phyloP scores from a whole-genome alignment of 2,888 invertebrate species.

The Watsonalla binaria region DNA sequence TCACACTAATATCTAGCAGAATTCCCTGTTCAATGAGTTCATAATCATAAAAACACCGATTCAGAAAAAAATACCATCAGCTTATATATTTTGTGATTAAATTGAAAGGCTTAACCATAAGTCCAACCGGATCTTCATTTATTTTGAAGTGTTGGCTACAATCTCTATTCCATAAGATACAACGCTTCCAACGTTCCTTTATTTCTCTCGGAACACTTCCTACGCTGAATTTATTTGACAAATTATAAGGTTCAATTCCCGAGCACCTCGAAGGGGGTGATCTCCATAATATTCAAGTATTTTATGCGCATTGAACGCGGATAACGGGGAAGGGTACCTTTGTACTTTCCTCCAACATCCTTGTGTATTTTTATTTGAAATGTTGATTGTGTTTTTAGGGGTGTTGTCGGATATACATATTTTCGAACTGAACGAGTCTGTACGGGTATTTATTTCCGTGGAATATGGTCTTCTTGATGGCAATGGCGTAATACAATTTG shows the following conservation, averaged over 20 bases:
- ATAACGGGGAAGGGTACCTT: constrained; percentile 1
- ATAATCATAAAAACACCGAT: no score
- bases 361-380: not conserved
- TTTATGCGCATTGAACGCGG: constrained; percentile 15
- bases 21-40: no score
- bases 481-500: not conserved
- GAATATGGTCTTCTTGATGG: not conserved
- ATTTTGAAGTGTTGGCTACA: no score
- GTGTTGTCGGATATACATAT: not conserved
- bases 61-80: no score
- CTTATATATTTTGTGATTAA: no score
- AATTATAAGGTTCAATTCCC: constrained; percentile 31
- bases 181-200: constrained; percentile 13
- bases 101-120: no score
- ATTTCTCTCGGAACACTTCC: constrained; percentile 14
- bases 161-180: not conserved
- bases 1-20: no score
- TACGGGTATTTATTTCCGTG: not conserved
- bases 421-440: not conserved
- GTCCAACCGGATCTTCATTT: no score
- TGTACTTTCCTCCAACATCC: not conserved
- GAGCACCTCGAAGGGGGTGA: constrained; percentile 19
- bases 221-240: constrained; percentile 30
- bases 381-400: not conserved
- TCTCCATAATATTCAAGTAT: constrained; percentile 5